Base-by-base conservation (phyloP, 2,797 vertebrate genomes). In the Lophius americanus region DNA sequence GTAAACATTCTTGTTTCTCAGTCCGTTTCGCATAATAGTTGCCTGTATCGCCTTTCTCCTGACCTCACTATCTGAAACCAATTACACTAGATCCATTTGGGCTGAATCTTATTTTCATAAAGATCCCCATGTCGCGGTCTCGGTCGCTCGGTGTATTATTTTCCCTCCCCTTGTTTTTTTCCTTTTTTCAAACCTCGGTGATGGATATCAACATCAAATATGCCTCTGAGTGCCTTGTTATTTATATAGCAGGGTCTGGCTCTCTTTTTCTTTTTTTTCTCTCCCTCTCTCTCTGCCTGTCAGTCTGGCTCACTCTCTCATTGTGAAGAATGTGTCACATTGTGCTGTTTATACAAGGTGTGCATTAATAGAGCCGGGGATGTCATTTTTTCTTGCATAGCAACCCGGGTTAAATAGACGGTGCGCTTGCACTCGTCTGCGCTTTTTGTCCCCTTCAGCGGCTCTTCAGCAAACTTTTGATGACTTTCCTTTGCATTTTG, bases 131-230 rank as follows among this genome's bases (percentile, higher is more conserved):
- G 94, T 95, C 94, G 93, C 91, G 90, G 93, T 95, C 94, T 95
- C 91, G 71, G 83, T 88, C 68, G 84, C 84, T 83, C 82, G 54
- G 78, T 82, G 82, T 87, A 76, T 88, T 89, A 87, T 83, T 86
- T 83, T 87, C 85, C 82, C 75, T 72, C 74, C 74, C 68, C 70
- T 84, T 92, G 76, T 90, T 88, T 85, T 90, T 85, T 76, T 78
- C 61, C 70, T 60, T 78, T 83, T 79, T 85, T 86, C 86, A 81
- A 90, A 95, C 95, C 95, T 96, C 94, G 91, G 95, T 96, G 96
- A 97, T 98, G 95, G 96, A 96, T 98, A 97, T 98, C 96, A 97
- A 95, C 96, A 97, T 98, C 96, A 98, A 96, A 98, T 97, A 97
- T 98, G 95, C 95, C 94, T 96, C 94, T 97, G 96, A 98, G 95